Evolutionary conservation across 2,888 invertebrate species (phyloP).

Genomic region (Lasius fuliginosus): DNA sequence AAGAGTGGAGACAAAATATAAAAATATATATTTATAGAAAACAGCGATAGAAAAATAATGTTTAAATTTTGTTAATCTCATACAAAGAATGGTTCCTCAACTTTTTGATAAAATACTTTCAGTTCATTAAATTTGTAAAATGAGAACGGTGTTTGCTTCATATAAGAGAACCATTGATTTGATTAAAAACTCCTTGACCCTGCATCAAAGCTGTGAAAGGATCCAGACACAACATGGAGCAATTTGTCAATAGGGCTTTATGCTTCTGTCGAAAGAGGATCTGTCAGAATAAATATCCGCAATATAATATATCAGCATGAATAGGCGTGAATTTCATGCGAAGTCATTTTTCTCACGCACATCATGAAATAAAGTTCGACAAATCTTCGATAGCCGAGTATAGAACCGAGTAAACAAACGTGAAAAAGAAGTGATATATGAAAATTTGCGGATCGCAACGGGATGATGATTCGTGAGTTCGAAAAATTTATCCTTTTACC

Average conservation of each 20-base stretch:
- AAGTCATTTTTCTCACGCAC: neutral
- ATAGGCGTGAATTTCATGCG: neutral
- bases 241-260: slow-evolving; percentile 9
- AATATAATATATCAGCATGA: neutral
- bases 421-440: neutral
- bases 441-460: neutral
- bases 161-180: neutral
- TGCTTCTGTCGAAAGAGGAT: neutral
- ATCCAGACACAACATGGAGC: neutral
- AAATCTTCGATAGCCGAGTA: neutral
- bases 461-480: neutral
- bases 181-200: neutral
- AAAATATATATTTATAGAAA: neutral
- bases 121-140: neutral
- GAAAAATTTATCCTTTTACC: slow-evolving; percentile 38
- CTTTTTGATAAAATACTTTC: neutral
- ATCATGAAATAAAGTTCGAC: neutral
- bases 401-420: neutral
- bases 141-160: neutral
- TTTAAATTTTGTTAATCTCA: neutral
- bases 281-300: neutral
- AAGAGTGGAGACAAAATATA: no score
- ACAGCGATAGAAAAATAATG: neutral
- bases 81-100: neutral
- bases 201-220: neutral